Conservation (phyloP, 2,888 invertebrate genomes). For the Chalcis sispes region DNA sequence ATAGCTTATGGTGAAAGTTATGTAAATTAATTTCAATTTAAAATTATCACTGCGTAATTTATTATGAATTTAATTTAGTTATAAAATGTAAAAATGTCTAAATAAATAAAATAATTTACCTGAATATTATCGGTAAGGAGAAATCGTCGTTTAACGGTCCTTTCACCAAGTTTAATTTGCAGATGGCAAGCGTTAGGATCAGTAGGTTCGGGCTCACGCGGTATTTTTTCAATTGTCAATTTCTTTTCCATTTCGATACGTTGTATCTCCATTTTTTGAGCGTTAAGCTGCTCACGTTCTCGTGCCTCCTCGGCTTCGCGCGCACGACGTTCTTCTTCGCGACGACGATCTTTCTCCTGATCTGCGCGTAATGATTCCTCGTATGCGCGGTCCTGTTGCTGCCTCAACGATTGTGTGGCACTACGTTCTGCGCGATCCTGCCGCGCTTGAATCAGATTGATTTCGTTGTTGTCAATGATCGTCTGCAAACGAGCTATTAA, state of each 20-base stretch:
- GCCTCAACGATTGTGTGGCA: slow-evolving; percentile 90
- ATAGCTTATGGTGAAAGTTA: too few relatives aligned
- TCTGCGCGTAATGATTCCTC: slow-evolving; percentile 93
- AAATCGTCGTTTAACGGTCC: slow-evolving; percentile 92
- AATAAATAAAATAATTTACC: slow-evolving; percentile 80
- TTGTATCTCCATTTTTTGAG: slow-evolving; percentile 78
- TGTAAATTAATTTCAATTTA: too few relatives aligned
- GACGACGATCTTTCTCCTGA: slow-evolving; percentile 92
- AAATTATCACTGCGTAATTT: too few relatives aligned
- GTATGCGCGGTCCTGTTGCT: slow-evolving; percentile 96
- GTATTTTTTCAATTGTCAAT: slow-evolving; percentile 81
- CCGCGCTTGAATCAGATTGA: slow-evolving; percentile 89
- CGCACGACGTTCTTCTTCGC: slow-evolving; percentile 80
- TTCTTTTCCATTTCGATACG: slow-evolving; percentile 83
- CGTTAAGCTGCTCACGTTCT: slow-evolving; percentile 77
- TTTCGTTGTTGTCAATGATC: slow-evolving; percentile 91
- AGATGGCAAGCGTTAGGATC: slow-evolving; percentile 86
- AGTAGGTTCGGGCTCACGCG: slow-evolving; percentile 85
- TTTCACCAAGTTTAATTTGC: slow-evolving; percentile 94
- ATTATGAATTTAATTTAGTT: too few relatives aligned
- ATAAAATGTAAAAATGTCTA: too few relatives aligned
- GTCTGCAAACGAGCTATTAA: slow-evolving; percentile 85
- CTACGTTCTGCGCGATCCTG: slow-evolving; percentile 90
- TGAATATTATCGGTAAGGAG: slow-evolving; percentile 86
- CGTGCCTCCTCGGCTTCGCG: slow-evolving; percentile 77